Evolutionary conservation across 1,140 invertebrate genomes (phyloP).

Genomic region (Ladona fulva): DNA sequence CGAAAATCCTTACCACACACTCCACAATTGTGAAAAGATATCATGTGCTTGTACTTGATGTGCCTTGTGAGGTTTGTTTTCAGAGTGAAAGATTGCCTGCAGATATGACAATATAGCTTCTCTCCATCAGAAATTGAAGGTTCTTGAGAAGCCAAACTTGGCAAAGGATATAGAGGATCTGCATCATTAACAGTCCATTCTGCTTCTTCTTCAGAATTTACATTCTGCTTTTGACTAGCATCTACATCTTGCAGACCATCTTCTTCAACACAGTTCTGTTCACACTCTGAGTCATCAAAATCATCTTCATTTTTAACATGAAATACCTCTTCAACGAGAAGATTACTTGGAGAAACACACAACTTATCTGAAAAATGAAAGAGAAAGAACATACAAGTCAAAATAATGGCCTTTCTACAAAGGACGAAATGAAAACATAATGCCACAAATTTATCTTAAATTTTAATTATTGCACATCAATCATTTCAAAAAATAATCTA

Average conservation of each 20-base stretch:
- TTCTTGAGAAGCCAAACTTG: not conserved
- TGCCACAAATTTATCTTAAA: too few relatives aligned
- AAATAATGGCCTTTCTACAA: too few relatives aligned
- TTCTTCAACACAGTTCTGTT: too few relatives aligned
- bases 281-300: too few relatives aligned
- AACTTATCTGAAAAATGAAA: too few relatives aligned
- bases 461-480: too few relatives aligned
- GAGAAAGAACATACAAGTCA: too few relatives aligned
- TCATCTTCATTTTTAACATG: too few relatives aligned
- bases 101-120: not conserved
- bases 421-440: too few relatives aligned
- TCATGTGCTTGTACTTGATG: conserved; percentile 1
- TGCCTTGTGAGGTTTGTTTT: not conserved
- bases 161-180: not conserved
- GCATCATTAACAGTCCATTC: not conserved
- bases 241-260: too few relatives aligned
- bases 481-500: not conserved
- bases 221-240: not conserved
- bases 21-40: not conserved
- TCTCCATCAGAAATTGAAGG: not conserved
- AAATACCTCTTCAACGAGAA: too few relatives aligned
- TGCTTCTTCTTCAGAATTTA: not conserved
- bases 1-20: not conserved
- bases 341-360: too few relatives aligned
- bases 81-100: not conserved